Base-by-base conservation (phyloP, 37 sponge, comb jelly and placozoan genomes). In the Halichondria panicea region DNA sequence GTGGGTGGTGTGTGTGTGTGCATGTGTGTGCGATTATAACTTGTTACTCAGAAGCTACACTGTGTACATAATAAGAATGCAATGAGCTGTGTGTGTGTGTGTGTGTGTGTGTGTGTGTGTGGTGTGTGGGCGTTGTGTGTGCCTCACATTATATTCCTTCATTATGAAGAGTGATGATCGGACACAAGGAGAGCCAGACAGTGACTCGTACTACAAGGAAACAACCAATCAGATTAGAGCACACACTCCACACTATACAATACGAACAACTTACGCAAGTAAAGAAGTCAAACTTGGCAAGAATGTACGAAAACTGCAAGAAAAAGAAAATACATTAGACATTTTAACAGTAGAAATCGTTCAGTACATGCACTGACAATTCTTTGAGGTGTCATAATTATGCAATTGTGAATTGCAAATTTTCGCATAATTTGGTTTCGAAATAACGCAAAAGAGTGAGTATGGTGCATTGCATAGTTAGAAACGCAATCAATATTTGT, bases 281-380 rank as follows among this genome's bases (percentile, higher is more conserved):
- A 50, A 91, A 78, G 50, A 61, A 69, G 50, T 92, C 74, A 74
- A 68, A 89, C 36, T 80, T 86, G 61, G 84, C 76, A 36, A 95
- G 84, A 30, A 93, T 21, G 46, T 78, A 82, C 3, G 93, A 63
- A 25, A 92, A 77, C 92, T 92, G 67, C 39, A 34, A 52, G 13
- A 46, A 5, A 34, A 22, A 11, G 11, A 22, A 62, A 65, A 61
- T 64, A n/a, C 41, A 50, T 19, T 38, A 31, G 57, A 30, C 2
- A 7, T 1, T 28, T 3, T n/a, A n/a, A n/a, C n/a, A n/a, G n/a
- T n/a, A n/a, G n/a, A n/a, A n/a, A n/a, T n/a, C n/a, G n/a, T n/a
- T n/a, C n/a, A n/a, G n/a, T n/a, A n/a, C n/a, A n/a, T n/a, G n/a
- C n/a, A n/a, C n/a, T n/a, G n/a, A n/a, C n/a, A n/a, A n/a, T n/a